A percentile compares a stretch with the other conserved stretches of the same genome.
phyloP scores from a whole-genome alignment of 2,797 vertebrate species.

The Muscicapa striata region DNA sequence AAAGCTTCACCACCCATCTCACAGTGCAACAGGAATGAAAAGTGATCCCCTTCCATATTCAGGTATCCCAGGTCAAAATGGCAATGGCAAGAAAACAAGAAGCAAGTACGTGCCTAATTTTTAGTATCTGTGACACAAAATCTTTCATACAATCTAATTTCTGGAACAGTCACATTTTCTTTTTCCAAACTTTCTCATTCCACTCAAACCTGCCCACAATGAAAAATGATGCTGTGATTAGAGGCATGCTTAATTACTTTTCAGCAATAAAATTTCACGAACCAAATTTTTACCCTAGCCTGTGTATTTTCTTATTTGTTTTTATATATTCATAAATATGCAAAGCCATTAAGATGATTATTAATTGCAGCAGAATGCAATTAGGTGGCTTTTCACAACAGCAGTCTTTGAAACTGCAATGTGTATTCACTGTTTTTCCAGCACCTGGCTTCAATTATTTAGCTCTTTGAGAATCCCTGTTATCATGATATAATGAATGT shows the following conservation, averaged over 20 bases:
- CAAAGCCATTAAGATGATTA: constrained; percentile 60
- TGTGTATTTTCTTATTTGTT: constrained; percentile 47
- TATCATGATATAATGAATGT: constrained; percentile 42
- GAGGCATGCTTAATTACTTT: constrained; percentile 51
- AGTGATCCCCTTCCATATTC: neutral
- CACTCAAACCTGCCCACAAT: neutral
- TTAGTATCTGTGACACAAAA: neutral
- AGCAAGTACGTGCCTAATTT: neutral
- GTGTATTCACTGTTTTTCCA: constrained; percentile 10
- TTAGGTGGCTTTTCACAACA: constrained; percentile 40
- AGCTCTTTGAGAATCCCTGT: constrained; percentile 32
- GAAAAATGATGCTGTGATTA: constrained; percentile 48
- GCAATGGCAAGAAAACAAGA: neutral
- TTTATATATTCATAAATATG: constrained; percentile 64
- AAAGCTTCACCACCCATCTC: neutral
- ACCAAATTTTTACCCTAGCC: constrained; percentile 20
- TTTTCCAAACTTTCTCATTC: neutral
- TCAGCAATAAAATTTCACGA: constrained; percentile 34
- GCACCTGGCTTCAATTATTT: constrained; percentile 23
- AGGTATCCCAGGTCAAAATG: neutral
- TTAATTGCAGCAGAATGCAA: constrained; percentile 61
- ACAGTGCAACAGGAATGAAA: accelerated
- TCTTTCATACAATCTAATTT: neutral
- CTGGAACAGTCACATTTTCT: neutral
- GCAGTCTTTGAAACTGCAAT: constrained; percentile 7